These are phyloP conservation scores for Trichonephila inaurata DNA, from an alignment of 1,140 invertebrate genomes.

Conservation along the genomic window DNA sequence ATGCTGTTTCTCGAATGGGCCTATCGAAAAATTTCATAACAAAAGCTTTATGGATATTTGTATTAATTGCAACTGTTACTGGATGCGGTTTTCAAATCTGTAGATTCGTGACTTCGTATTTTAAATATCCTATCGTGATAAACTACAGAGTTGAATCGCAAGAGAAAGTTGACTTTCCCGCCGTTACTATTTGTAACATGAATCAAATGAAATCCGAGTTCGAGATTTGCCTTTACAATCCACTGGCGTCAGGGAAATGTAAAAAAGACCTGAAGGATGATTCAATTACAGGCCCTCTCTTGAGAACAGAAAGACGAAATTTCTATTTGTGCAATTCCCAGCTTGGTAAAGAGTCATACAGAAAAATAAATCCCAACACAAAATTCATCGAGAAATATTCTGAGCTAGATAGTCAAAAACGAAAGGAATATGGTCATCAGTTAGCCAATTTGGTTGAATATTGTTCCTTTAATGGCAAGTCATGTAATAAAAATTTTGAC, in stretches of 20 bases:
- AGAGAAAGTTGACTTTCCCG: neutral
- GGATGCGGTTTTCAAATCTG: slow-evolving; percentile 42
- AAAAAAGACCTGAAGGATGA: too few relatives aligned
- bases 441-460: neutral
- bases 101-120: neutral
- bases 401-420: neutral
- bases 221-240: neutral
- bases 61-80: neutral
- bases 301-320: neutral
- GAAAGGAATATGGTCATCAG: neutral
- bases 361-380: neutral
- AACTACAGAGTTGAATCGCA: neutral
- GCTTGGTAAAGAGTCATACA: too few relatives aligned
- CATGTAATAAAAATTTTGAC: neutral
- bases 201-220: slow-evolving; percentile 34
- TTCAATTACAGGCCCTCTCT: neutral
- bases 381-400: neutral
- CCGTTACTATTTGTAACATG: slow-evolving; percentile 55
- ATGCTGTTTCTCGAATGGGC: neutral
- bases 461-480: slow-evolving; percentile 7
- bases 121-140: slow-evolving; percentile 38
- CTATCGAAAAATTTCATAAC: neutral
- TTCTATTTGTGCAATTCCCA: neutral
- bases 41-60: slow-evolving; percentile 15
- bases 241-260: neutral